These are phyloP conservation scores for Scaptomyza cyrtandrae DNA, from an alignment of 2,888 invertebrate species.

Conservation along the genomic window DNA sequence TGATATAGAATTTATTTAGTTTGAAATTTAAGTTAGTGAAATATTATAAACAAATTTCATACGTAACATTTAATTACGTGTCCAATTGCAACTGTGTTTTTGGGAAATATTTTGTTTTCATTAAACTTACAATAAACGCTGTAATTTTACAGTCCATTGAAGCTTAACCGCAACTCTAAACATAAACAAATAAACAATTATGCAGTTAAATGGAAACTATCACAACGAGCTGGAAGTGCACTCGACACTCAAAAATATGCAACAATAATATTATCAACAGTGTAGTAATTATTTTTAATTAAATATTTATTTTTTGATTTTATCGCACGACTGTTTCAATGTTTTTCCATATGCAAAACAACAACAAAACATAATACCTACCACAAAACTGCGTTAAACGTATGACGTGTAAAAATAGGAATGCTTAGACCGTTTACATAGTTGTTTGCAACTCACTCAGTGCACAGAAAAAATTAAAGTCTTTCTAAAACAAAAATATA, in stretches of 20 bases:
- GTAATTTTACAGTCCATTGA: constrained; percentile 56
- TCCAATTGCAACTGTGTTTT: constrained; percentile 1
- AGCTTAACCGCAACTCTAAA: constrained; percentile 24
- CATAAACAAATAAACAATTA: constrained; percentile 49
- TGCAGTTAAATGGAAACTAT: constrained; percentile 37
- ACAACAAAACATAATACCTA: constrained; percentile 14
- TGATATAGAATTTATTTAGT: neutral
- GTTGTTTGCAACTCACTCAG: neutral
- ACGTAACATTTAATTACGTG: constrained; percentile 2
- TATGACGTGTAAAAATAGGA: neutral
- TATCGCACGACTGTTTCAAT: constrained; percentile 18
- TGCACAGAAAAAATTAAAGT: neutral
- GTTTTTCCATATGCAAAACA: constrained; percentile 39
- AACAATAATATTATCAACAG: constrained; percentile 9
- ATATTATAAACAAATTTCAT: neutral
- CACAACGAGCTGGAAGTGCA: constrained; percentile 29
- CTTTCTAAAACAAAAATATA: too few relatives aligned
- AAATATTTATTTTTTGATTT: constrained; percentile 64
- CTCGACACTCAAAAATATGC: constrained; percentile 1
- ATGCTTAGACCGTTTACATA: neutral
- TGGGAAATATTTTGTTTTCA: constrained; percentile 7
- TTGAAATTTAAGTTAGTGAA: neutral
- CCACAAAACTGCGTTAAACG: constrained; percentile 56
- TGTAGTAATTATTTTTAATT: constrained; percentile 51
- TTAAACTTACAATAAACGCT: constrained; percentile 7